Conservation (phyloP, 2,113 vertebrate species). For the Alexandromys fortis region DNA sequence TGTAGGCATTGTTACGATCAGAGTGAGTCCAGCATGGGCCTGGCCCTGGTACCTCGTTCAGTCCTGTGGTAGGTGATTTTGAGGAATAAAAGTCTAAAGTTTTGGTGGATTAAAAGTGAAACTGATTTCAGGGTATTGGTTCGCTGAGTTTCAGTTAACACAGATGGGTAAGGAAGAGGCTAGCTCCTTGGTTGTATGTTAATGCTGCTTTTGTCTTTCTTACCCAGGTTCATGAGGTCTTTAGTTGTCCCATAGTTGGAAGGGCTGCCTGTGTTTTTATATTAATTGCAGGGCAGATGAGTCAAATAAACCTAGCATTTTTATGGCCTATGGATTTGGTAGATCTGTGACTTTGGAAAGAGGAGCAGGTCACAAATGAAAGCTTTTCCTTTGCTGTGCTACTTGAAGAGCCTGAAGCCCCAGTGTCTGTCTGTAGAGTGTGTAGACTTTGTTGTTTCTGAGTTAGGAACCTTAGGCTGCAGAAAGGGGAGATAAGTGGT, state of each 20-base stretch:
- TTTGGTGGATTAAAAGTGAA: conserved; percentile 47
- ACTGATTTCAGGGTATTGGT: conserved; percentile 40
- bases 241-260: conserved; percentile 43
- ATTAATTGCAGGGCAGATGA: conserved; percentile 5
- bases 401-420: background rate
- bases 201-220: conserved; percentile 29
- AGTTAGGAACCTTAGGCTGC: conserved; percentile 6
- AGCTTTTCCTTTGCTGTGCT: conserved; percentile 50
- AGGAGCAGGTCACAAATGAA: conserved; percentile 18
- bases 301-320: conserved; percentile 33
- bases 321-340: conserved; percentile 46
- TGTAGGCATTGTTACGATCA: conserved; percentile 71
- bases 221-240: conserved; percentile 31
- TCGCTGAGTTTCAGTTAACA: conserved; percentile 27
- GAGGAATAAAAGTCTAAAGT: conserved; percentile 22
- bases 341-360: conserved; percentile 12
- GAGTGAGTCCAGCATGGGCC: conserved; percentile 63
- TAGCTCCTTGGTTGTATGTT: conserved; percentile 38
- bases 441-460: background rate
- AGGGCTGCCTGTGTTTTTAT: conserved; percentile 51
- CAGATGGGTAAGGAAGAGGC: conserved; percentile 42
- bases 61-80: conserved; percentile 41
- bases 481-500: conserved; percentile 30
- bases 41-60: conserved; percentile 59
- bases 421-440: background rate